Conservation (phyloP, 30 jellyfish, hydroid and myxozoan species). For the Euphysa ruthae region DNA sequence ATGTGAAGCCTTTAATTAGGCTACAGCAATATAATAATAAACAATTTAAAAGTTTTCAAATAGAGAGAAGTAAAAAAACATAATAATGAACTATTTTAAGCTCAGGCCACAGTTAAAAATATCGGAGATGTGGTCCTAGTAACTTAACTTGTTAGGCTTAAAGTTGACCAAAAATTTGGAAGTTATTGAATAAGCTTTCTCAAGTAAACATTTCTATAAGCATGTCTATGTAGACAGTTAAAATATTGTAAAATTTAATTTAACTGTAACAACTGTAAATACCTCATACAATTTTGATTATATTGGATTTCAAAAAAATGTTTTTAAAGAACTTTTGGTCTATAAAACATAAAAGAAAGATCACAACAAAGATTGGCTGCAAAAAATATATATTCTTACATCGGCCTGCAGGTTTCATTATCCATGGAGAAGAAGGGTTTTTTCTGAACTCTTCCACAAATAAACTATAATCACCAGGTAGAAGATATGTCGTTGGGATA, state of each 20-base stretch:
- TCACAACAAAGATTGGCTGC: neutral
- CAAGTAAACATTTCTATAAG: too few relatives aligned
- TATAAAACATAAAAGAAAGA: too few relatives aligned
- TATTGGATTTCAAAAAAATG: neutral
- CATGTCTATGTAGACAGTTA: neutral
- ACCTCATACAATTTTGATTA: neutral
- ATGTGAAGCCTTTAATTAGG: too few relatives aligned
- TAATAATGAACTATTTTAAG: too few relatives aligned
- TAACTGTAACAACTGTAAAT: neutral
- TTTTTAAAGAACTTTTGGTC: neutral
- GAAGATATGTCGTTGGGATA: conserved; percentile 83
- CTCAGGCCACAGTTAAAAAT: too few relatives aligned
- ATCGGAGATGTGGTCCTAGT: too few relatives aligned
- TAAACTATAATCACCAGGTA: conserved; percentile 88
- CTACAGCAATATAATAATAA: too few relatives aligned
- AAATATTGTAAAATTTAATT: neutral
- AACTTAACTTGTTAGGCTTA: too few relatives aligned
- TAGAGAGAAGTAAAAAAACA: too few relatives aligned
- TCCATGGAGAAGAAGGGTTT: conserved; percentile 95
- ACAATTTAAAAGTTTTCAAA: too few relatives aligned
- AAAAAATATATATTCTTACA: conserved; percentile 17
- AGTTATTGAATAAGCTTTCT: too few relatives aligned
- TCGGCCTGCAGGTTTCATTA: conserved; percentile 95
- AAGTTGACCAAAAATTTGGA: too few relatives aligned
- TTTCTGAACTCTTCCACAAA: conserved; percentile 93